phyloP scores from a whole-genome alignment of 2,797 vertebrate species.

The Artibeus jamaicensis region DNA sequence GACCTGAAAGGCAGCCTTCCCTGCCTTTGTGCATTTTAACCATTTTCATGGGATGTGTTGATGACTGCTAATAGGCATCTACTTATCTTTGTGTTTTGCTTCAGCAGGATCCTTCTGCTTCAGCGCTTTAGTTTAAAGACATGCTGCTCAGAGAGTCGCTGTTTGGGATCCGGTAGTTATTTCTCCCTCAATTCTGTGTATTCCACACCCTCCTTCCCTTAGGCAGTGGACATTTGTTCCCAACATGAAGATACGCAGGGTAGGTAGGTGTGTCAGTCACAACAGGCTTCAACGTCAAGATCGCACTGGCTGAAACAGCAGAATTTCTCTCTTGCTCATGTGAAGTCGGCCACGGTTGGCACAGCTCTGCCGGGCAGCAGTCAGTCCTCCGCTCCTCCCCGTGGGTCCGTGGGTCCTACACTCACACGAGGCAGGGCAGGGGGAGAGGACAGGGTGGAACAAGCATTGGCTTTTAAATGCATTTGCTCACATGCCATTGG shows the following conservation, averaged over 20 bases:
- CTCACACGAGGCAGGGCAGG: no score
- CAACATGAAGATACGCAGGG: not conserved
- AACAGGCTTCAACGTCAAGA: not conserved
- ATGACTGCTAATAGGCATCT: not conserved
- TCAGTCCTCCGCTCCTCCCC: not conserved
- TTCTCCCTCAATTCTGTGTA: not conserved
- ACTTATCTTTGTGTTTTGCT: not conserved
- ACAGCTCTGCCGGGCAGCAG: not conserved
- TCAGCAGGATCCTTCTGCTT: no score
- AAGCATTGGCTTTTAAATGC: not conserved
- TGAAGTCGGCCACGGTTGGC: not conserved
- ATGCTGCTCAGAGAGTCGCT: no score
- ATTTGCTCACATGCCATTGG: not conserved
- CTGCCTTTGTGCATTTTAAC: not conserved
- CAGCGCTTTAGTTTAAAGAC: not conserved
- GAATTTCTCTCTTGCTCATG: not conserved
- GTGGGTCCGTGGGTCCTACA: fast-evolving
- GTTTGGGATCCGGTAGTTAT: not conserved
- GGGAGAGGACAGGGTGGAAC: not conserved
- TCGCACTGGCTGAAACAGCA: not conserved
- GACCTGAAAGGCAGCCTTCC: not conserved
- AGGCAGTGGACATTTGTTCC: not conserved
- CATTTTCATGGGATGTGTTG: not conserved
- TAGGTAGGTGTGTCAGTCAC: not conserved
- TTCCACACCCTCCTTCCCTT: not conserved